Conservation (phyloP, 2,113 vertebrate genomes). For the Reinhardtius hippoglossoides region DNA sequence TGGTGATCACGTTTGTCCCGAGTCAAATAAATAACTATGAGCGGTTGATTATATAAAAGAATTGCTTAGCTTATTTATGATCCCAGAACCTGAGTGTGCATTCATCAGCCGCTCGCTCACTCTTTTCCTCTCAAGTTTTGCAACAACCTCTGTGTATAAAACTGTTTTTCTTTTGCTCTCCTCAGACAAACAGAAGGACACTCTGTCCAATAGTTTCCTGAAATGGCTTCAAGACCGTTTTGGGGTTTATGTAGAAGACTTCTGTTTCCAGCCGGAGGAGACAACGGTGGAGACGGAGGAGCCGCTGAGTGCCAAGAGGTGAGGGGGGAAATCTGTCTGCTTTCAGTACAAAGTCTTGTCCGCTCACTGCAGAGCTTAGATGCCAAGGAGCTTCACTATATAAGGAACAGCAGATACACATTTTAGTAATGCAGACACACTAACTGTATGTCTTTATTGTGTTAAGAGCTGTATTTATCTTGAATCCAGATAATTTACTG, state of each 20-base stretch:
- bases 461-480: neutral
- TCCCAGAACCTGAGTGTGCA: too few species aligned
- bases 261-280: slow-evolving; percentile 94
- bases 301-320: slow-evolving; percentile 95
- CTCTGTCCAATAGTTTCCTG: slow-evolving; percentile 83
- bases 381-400: neutral
- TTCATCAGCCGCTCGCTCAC: too few species aligned
- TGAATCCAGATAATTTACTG: neutral
- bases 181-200: slow-evolving; percentile 87
- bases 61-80: too few species aligned
- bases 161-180: too few species aligned
- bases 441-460: neutral
- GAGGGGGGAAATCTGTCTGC: slow-evolving; percentile 11
- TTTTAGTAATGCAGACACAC: too few species aligned
- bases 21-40: too few species aligned
- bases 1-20: too few species aligned
- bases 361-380: neutral
- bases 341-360: neutral
- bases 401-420: neutral
- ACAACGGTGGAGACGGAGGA: slow-evolving; percentile 92
- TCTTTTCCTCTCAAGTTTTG: neutral
- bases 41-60: too few species aligned
- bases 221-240: slow-evolving; percentile 90
- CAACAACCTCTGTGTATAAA: too few species aligned
- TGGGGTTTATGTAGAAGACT: slow-evolving; percentile 92